Evolutionary conservation across 2,888 invertebrate species (phyloP).

Genomic region (Drosophila aldrichi): DNA sequence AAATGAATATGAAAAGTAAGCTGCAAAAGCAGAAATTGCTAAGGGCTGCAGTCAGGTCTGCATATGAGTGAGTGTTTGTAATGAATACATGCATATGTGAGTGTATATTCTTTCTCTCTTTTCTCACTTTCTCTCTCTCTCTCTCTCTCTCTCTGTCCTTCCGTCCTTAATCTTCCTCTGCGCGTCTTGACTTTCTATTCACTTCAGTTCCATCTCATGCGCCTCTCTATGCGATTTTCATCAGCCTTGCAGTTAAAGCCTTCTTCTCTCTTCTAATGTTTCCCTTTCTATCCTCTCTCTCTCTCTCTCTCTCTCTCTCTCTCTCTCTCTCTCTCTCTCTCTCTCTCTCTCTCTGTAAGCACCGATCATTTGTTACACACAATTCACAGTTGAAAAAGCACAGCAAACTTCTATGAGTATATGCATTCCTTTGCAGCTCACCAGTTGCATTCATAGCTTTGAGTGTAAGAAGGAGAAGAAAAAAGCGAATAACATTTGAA

Average conservation of each 20-base stretch:
- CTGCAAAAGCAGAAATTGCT: too few species aligned
- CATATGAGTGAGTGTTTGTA: background rate
- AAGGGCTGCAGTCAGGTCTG: background rate
- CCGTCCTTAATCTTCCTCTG: too few species aligned
- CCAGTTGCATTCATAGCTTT: conserved; percentile 10
- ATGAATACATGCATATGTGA: background rate
- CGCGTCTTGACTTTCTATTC: too few species aligned
- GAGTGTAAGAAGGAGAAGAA: background rate
- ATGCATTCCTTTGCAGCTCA: background rate
- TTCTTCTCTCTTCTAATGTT: background rate
- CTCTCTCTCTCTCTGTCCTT: background rate
- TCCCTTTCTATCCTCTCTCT: background rate
- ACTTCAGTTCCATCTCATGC: too few species aligned
- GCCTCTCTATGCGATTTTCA: too few species aligned
- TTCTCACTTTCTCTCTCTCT: background rate
- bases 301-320: background rate
- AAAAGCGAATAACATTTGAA: conserved; percentile 1
- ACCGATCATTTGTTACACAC: background rate
- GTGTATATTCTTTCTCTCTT: too few species aligned
- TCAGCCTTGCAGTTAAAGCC: too few species aligned
- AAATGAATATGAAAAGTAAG: too few species aligned
- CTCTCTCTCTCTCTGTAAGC: background rate
- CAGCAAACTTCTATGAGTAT: background rate
- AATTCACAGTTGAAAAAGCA: background rate
- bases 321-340: background rate